A percentile compares a stretch with the other conserved stretches of the same genome.
These are phyloP conservation scores for Xenentodon cancila DNA, from an alignment of 2,797 vertebrate species.

Conservation along the genomic window DNA sequence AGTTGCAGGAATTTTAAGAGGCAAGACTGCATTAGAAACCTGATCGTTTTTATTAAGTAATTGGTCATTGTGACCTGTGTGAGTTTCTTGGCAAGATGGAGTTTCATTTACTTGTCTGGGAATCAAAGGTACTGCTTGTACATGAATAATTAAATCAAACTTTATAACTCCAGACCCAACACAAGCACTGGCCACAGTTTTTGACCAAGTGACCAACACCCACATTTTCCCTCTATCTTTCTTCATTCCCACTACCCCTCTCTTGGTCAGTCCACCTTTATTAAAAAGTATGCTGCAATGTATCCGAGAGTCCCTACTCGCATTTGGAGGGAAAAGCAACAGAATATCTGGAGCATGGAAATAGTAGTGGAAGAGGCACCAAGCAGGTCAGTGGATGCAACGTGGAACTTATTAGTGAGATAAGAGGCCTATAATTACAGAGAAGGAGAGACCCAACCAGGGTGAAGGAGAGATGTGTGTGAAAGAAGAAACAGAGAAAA, in stretches of 20 bases:
- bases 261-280: constrained; percentile 24
- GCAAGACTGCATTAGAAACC: constrained; percentile 70
- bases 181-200: constrained; percentile 37
- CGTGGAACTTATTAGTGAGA: constrained; percentile 60
- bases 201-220: constrained; percentile 22
- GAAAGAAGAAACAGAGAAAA: constrained; percentile 14
- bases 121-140: constrained; percentile 76
- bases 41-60: constrained; percentile 84
- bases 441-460: constrained; percentile 57
- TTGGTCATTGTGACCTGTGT: constrained; percentile 75
- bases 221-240: constrained; percentile 13
- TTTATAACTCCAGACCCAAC: constrained; percentile 68
- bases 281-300: constrained; percentile 38
- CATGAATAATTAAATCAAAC: constrained; percentile 80
- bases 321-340: constrained; percentile 22
- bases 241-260: too few species aligned
- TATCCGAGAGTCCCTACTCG: constrained; percentile 14
- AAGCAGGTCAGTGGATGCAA: constrained; percentile 45
- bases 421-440: constrained; percentile 69
- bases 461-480: constrained; percentile 32
- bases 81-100: constrained; percentile 73
- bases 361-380: constrained; percentile 44
- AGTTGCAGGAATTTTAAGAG: constrained; percentile 55
- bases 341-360: too few species aligned
- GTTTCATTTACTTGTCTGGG: constrained; percentile 79